Evolutionary conservation across 2,888 invertebrate genomes (phyloP), one percentile per base, ranked within the genome.

Genomic region (Ditula angustiorana): DNA sequence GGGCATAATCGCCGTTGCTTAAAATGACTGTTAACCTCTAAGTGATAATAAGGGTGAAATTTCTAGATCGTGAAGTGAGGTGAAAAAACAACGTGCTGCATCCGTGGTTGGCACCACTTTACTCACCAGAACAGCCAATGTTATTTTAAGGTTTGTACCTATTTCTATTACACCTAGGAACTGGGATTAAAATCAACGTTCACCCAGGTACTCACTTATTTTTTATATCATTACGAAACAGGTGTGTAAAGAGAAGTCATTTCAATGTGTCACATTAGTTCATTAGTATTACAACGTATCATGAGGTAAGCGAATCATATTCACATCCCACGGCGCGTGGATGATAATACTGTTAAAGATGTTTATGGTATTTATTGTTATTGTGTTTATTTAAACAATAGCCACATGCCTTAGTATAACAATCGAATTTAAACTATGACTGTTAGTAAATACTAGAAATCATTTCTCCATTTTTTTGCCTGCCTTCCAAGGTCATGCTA

Each of bases 71-170:
- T 69, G 72, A 63, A 72, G 71, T 73, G 74, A 70, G 71, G 72
- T 76, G 67, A 74, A 74, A 73, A 75, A 76, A 73, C 69, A 75
- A 71, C 71, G 71, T 73, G 75, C 75, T 72, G 78, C 77, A 75
- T 74, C 80, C 75, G 80, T 77, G 78, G 80, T 85, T 85, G 85
- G 82, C 85, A 86, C 79, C 82, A 78, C 78, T 81, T 79, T 72
- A 81, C 77, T 82, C 83, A 85, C 85, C 85, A 86, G 86, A 88
- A 87, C 86, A 86, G 86, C 87, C 85, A 91, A 92, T 92, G 91
- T 85, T 90, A 87, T 88, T 87, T 86, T 90, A 88, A 90, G 90
- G 91, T 91, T 82, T 71, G 86, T 77, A 71, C 82, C 76, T 72
- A 70, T 76, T 70, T 73, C 68, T 67, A 76, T 71, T 74, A 72